phyloP scores from a whole-genome alignment of 2,113 vertebrate genomes.

The Prolemur simus region DNA sequence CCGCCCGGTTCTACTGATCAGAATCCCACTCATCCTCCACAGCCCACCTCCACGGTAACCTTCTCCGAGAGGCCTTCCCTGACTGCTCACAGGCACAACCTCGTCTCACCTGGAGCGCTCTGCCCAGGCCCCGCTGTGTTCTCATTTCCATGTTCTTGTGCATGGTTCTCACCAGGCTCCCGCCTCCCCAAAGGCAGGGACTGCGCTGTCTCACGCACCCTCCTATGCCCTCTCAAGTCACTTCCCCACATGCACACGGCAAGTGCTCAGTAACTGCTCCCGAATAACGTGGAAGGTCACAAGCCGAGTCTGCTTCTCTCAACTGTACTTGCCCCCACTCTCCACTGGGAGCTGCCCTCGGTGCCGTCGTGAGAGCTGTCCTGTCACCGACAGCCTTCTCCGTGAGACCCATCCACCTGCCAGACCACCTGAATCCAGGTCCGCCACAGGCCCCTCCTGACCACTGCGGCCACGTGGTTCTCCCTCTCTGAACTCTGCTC shows the following conservation, averaged over 20 bases:
- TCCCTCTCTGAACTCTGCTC: not conserved
- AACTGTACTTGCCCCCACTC: no score
- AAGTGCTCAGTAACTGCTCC: not conserved
- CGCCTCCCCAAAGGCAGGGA: not conserved
- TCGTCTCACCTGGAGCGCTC: rapidly evolving
- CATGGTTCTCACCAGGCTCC: not conserved
- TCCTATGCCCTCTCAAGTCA: not conserved
- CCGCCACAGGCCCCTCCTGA: rapidly evolving
- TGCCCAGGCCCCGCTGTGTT: rapidly evolving
- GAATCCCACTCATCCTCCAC: not conserved
- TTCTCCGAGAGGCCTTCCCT: not conserved
- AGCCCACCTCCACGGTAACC: not conserved
- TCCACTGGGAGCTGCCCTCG: not conserved
- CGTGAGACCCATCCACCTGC: not conserved
- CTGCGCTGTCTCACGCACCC: not conserved
- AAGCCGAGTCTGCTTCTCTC: not conserved
- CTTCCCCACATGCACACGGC: not conserved
- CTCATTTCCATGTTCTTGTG: not conserved
- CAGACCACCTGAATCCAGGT: not conserved
- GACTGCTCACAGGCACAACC: no score
- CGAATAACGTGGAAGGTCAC: not conserved
- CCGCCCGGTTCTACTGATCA: not conserved
- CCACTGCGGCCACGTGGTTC: not conserved
- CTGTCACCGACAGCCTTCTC: not conserved
- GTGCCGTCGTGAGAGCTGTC: not conserved